Evolutionary conservation across 2,113 vertebrate genomes (phyloP), one percentile per base, ranked within the genome.

Genomic region (Dendrocopos noguchii): DNA sequence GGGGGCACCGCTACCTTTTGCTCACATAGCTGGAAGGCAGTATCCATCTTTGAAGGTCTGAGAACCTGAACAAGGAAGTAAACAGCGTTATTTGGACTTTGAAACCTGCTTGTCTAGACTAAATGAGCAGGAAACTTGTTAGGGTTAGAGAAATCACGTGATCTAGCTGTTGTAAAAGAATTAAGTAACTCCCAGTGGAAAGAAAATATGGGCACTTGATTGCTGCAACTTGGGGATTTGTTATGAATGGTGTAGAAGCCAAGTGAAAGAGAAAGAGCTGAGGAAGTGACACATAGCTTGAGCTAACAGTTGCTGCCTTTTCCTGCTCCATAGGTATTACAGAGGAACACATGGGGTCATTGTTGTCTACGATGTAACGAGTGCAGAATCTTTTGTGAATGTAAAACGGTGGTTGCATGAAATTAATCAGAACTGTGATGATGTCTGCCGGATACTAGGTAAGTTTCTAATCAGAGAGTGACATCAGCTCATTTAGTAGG

Each of bases 341-440:
- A 98, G 99, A 96, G 99, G 99, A 82, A 99, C 99, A 19, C 99
- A 99, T 0, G 99, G 99, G 52, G 99, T 99, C 96, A 99, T 99
- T 47, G 99, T 99, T 94, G 99, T 99, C 57, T 99, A 99, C 1
- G 99, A 99, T 5, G 99, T 99, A 95, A 99, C 98, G 29, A 99
- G 99, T 18, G 99, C 99, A 1, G 99, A 99, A 94, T 99, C 99
- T 71, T 99, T 99, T 31, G 99, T 99, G 96, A 99, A 99, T 33
- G 99, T 99, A 90, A 99, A 99, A 95, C 98, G 99, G 96, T 99
- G 99, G 99, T 98, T 99, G 91, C 99, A 99, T 80, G 99, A 99
- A 98, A 99, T 99, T 95, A 99, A 99, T 97, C 99, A 99, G 95
- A 99, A 99, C 63, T 99, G 99, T 93, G 99, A 99, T 33, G 99